phyloP scores from a whole-genome alignment of 2,797 vertebrate species.

The Eulemur coronatus region DNA sequence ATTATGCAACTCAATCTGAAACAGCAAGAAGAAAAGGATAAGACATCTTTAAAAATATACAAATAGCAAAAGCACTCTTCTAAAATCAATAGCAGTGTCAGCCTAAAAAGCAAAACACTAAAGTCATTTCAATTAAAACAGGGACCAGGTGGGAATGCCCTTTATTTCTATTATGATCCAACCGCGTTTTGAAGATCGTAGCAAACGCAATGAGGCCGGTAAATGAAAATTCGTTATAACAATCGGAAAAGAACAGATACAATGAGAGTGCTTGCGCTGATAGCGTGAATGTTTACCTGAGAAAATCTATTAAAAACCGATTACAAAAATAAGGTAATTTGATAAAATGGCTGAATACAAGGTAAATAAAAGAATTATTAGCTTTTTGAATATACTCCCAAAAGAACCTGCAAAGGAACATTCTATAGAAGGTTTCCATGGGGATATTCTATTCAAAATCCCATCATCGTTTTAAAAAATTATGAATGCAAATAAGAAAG shows the following conservation, averaged over 20 bases:
- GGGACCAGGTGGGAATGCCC: no score
- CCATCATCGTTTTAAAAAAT: not conserved
- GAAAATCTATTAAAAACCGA: not conserved
- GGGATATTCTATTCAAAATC: not conserved
- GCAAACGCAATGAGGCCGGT: not conserved
- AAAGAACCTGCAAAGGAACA: not conserved
- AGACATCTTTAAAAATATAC: not conserved
- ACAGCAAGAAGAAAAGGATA: not conserved
- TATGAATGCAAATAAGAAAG: not conserved
- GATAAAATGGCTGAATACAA: not conserved
- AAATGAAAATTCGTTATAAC: not conserved
- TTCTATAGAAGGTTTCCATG: not conserved
- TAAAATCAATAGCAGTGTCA: not conserved
- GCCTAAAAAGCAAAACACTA: not conserved
- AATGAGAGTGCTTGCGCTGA: not conserved
- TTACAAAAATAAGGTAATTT: not conserved
- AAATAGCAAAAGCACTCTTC: not conserved
- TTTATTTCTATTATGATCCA: not conserved
- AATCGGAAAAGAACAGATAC: not conserved
- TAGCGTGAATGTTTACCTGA: not conserved
- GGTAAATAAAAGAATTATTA: not conserved
- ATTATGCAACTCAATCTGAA: not conserved
- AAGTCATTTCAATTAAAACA: not conserved
- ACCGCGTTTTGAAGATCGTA: not conserved
- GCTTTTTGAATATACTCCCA: not conserved